Percentiles rank a stretch among this genome's conserved stretches.
These are phyloP conservation scores for Aporrectodea caliginosa DNA, from an alignment of 1,140 invertebrate genomes.

Conservation along the genomic window DNA sequence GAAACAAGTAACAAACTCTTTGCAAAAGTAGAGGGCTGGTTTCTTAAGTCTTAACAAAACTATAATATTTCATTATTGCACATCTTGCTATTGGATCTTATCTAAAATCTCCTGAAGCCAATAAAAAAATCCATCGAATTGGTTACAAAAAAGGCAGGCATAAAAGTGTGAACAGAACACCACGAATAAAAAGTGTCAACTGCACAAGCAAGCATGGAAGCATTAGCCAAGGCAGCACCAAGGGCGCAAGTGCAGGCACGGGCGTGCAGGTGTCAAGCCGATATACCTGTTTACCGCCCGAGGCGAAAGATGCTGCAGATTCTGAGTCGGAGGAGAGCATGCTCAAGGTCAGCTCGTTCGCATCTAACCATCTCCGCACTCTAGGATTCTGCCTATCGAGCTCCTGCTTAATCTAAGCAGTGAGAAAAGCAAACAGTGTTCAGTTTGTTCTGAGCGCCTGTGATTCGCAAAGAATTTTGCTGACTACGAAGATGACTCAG, in stretches of 20 bases:
- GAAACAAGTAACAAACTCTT: too few species aligned
- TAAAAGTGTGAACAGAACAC: too few species aligned
- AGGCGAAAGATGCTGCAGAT: not conserved
- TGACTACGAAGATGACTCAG: not conserved
- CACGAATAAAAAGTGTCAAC: too few species aligned
- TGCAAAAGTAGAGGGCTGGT: too few species aligned
- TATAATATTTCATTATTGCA: too few species aligned
- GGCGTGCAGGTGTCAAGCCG: not conserved
- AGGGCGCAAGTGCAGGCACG: not conserved
- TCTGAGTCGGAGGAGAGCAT: not conserved
- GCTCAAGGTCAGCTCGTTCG: not conserved
- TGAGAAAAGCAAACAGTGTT: slow-evolving; percentile 2
- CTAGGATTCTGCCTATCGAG: not conserved
- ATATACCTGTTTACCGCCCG: not conserved
- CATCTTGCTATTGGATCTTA: too few species aligned
- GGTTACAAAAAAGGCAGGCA: too few species aligned
- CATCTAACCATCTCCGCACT: not conserved
- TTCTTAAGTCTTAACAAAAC: too few species aligned
- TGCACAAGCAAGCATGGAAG: too few species aligned
- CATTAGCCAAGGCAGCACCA: not conserved
- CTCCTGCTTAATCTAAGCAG: not conserved
- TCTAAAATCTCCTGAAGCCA: too few species aligned
- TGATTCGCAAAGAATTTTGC: not conserved
- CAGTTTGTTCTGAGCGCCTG: not conserved
- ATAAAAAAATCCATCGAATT: too few species aligned